Evolutionary conservation across 2,113 vertebrate genomes (phyloP), one percentile per base, ranked within the genome.

Genomic region (Oreocharis arfaki): DNA sequence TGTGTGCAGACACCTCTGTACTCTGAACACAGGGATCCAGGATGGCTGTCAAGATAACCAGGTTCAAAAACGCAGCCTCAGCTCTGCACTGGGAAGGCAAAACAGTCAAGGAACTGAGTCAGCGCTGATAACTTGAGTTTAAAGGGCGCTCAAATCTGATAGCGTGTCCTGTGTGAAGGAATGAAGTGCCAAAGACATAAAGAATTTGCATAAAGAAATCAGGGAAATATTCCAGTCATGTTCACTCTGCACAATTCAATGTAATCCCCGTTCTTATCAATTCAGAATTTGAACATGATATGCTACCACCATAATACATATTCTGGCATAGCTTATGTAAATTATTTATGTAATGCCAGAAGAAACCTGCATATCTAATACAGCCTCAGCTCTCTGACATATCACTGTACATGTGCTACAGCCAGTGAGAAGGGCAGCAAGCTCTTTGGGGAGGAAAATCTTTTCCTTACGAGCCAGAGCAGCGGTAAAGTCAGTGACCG

Each of bases 11-110:
- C 33, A 76, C 15, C 41, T 16, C 81, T 20, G n/a, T 2, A 37
- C 42, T 47, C 63, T 42, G 60, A 63, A 22, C 37, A 32, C 7
- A 4, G 53, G 37, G 20, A 79, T 49, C 49, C 63, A 39, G 39
- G 12, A 13, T 0, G 4, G 35, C 67, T 18, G 3, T 3, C 13
- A 13, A 63, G 49, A 49, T 0, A 68, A 0, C n/a, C 0, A 1
- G 35, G 46, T 0, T 44, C 47, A 35, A 23, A 60, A 83, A 35
- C 0, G 1, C 44, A 53, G 73, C 37, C 35, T 11, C 50, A 74
- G 61, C 53, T n/a, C 84, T 4, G 41, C 37, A 8, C 46, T 8
- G 33, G 35, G 30, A 75, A 55, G n/a, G 39, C 2, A 2, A 37
- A 82, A 16, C 49, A 76, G n/a, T 3, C 5, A 33, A 84, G 71